A percentile compares a stretch with the other conserved stretches of the same genome.
These are phyloP conservation scores for Callocephalon fimbriatum DNA, from an alignment of 2,113 vertebrate genomes.

Conservation along the genomic window DNA sequence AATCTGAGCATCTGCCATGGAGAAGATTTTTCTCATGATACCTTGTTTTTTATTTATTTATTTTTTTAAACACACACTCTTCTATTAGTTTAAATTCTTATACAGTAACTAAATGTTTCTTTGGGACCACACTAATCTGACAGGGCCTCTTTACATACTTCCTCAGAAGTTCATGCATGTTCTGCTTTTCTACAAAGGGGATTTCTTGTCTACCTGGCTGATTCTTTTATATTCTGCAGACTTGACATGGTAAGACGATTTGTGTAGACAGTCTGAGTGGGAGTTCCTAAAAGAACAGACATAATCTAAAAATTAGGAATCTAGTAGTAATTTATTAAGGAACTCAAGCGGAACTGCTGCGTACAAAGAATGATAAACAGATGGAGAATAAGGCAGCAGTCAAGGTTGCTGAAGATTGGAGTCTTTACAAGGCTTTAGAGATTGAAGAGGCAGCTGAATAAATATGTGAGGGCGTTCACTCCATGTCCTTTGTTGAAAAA, in stretches of 20 bases:
- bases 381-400: constrained; percentile 29
- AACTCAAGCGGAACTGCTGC: constrained; percentile 13
- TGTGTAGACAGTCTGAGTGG: constrained; percentile 29
- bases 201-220: constrained; percentile 42
- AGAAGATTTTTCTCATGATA: not conserved
- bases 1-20: not conserved
- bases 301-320: constrained; percentile 67
- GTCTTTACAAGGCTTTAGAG: constrained; percentile 11
- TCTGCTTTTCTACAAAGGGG: constrained; percentile 15
- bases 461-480: not conserved
- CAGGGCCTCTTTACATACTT: not conserved
- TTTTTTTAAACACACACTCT: not conserved
- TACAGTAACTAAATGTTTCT: not conserved
- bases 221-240: constrained; percentile 44
- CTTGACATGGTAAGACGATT: constrained; percentile 32
- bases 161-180: constrained; percentile 5
- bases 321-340: constrained; percentile 64
- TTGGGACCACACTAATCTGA: not conserved
- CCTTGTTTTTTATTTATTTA: not conserved
- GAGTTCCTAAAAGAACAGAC: constrained; percentile 58
- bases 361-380: constrained; percentile 45
- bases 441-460: constrained; percentile 29
- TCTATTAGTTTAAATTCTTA: not conserved
- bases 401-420: constrained; percentile 27
- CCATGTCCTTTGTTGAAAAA: not conserved